Evolutionary conservation across 2,888 invertebrate genomes (phyloP).

Genomic region (Drosophila rellima): DNA sequence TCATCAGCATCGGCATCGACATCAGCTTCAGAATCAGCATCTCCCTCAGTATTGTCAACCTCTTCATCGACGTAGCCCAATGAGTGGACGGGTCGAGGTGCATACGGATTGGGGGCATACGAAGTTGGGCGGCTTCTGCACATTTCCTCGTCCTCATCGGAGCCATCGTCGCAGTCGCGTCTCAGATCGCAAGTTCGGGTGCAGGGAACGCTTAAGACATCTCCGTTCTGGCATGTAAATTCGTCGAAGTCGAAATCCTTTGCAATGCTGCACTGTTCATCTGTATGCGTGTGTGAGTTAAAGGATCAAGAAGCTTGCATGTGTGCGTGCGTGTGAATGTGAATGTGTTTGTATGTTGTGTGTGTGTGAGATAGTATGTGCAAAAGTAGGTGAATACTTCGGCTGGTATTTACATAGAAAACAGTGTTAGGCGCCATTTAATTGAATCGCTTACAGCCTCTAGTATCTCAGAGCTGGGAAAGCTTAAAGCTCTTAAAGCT

Average conservation of each 20-base stretch:
- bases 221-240: conserved; percentile 13
- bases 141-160: conserved; percentile 87
- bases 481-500: conserved; percentile 7
- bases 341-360: conserved; percentile 11
- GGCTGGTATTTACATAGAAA: conserved; percentile 1
- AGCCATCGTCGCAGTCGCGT: conserved; percentile 87
- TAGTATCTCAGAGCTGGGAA: conserved; percentile 3
- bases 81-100: background rate
- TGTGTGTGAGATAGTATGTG: conserved; percentile 7
- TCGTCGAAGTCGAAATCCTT: background rate
- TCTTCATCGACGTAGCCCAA: background rate
- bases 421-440: conserved; percentile 4
- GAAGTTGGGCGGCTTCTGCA: conserved; percentile 28
- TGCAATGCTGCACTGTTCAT: conserved; percentile 23
- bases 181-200: conserved; percentile 86
- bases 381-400: conserved; percentile 9
- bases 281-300: conserved; percentile 11
- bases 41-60: background rate
- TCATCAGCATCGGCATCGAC: conserved; percentile 1
- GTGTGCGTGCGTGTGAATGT: conserved; percentile 6
- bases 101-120: conserved; percentile 13
- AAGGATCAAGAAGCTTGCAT: conserved; percentile 5
- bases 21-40: background rate
- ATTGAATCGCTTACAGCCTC: conserved; percentile 4
- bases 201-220: conserved; percentile 7